These are phyloP conservation scores for Dynastes hyllus DNA, from an alignment of 2,888 invertebrate genomes.

Conservation along the genomic window DNA sequence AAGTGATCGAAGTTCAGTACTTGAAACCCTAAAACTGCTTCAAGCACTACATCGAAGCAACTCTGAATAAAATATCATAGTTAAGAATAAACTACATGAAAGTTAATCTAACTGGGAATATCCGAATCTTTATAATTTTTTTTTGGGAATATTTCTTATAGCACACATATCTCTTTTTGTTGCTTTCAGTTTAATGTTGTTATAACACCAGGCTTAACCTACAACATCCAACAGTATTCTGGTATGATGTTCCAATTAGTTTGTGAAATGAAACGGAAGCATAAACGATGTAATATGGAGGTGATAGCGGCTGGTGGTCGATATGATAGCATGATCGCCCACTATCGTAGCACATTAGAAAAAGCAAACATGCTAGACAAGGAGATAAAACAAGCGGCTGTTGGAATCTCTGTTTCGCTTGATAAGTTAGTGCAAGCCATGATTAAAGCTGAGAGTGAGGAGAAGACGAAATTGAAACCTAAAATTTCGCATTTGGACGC, in stretches of 20 bases:
- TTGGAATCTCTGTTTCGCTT: constrained; percentile 89
- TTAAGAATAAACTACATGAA: no score
- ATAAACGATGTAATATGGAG: constrained; percentile 74
- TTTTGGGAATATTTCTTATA: no score
- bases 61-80: no score
- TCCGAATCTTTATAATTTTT: no score
- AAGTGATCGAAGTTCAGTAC: no score
- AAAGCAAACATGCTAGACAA: constrained; percentile 61
- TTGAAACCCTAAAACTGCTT: no score
- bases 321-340: constrained; percentile 87
- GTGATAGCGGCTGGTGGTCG: constrained; percentile 92
- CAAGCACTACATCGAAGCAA: no score
- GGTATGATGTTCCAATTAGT: constrained; percentile 82
- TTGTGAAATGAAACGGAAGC: constrained; percentile 74
- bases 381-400: constrained; percentile 75
- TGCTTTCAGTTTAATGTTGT: constrained; percentile 75
- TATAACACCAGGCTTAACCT: constrained; percentile 76
- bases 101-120: no score
- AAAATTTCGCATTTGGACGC: constrained; percentile 73
- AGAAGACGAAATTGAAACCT: constrained; percentile 69
- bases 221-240: constrained; percentile 78
- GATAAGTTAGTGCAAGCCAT: constrained; percentile 83
- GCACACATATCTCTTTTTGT: not conserved
- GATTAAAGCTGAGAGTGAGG: constrained; percentile 64
- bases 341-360: constrained; percentile 75